phyloP scores from a whole-genome alignment of 1,140 invertebrate species.

The Drosophila lini region DNA sequence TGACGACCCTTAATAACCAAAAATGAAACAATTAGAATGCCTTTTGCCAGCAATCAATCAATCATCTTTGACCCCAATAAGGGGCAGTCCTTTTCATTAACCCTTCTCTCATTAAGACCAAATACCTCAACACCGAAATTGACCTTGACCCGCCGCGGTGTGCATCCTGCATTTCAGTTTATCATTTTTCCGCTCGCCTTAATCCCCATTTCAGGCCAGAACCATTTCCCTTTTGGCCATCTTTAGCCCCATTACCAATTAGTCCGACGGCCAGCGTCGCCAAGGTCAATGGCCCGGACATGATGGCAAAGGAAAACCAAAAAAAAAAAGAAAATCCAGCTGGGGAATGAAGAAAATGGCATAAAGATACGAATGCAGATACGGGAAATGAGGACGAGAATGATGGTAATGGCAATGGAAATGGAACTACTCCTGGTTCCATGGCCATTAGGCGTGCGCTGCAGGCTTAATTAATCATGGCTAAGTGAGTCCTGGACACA shows the following conservation, averaged over 20 bases:
- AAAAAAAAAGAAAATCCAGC: background rate
- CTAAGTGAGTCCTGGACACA: constrained; percentile 56
- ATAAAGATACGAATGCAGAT: constrained; percentile 12
- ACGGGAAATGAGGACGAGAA: background rate
- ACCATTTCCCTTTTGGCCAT: constrained; percentile 11
- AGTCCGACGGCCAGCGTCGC: constrained; percentile 27
- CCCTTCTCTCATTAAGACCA: constrained; percentile 22
- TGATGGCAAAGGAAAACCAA: background rate
- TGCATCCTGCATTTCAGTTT: constrained; percentile 15
- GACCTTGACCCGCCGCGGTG: constrained; percentile 31
- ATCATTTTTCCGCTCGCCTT: constrained; percentile 24
- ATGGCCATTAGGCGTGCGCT: constrained; percentile 71
- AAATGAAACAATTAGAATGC: constrained; percentile 5
- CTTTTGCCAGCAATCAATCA: constrained; percentile 19
- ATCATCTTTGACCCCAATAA: constrained; percentile 16
- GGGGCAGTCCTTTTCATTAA: background rate
- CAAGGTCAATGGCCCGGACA: constrained; percentile 46
- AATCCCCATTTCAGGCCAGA: constrained; percentile 20
- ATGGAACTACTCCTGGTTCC: constrained; percentile 11
- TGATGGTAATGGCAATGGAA: constrained; percentile 30
- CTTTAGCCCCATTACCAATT: constrained; percentile 44
- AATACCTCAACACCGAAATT: constrained; percentile 2
- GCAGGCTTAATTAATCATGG: constrained; percentile 75
- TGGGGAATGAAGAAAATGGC: background rate
- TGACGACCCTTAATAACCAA: background rate